Conservation (phyloP, 1,140 invertebrate species). For the Drosophila busckii region DNA sequence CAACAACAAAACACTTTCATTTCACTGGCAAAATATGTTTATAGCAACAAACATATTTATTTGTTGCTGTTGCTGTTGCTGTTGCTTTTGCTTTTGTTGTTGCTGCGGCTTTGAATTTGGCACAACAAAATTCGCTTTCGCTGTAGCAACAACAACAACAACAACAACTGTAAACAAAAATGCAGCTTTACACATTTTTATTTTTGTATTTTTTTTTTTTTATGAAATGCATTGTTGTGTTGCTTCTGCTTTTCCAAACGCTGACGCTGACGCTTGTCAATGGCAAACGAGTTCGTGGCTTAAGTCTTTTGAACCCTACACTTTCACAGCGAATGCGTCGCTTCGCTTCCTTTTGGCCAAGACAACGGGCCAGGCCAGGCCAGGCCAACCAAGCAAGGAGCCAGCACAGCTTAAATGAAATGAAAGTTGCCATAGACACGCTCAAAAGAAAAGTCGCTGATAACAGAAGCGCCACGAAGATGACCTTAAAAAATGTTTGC, state of each 20-base stretch:
- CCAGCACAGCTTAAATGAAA: too few species aligned
- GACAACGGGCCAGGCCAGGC: too few species aligned
- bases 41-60: too few species aligned
- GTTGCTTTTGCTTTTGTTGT: conserved; percentile 25
- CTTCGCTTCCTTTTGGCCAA: too few species aligned
- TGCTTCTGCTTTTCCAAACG: conserved; percentile 19
- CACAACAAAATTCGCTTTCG: conserved; percentile 69
- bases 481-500: too few species aligned
- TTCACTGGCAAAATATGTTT: conserved; percentile 32
- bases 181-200: conserved; percentile 29
- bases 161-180: conserved; percentile 9
- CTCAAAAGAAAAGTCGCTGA: too few species aligned
- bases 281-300: conserved; percentile 65
- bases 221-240: background rate
- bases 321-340: conserved; percentile 50
- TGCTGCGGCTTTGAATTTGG: conserved; percentile 58
- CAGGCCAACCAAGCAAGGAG: too few species aligned
- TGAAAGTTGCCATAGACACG: too few species aligned
- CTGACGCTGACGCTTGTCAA: conserved; percentile 70
- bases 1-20: conserved; percentile 57
- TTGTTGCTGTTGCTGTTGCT: conserved; percentile 8
- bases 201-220: conserved; percentile 31
- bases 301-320: conserved; percentile 66
- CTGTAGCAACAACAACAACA: conserved; percentile 25
- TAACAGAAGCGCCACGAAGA: too few species aligned